Evolutionary conservation across 2,888 invertebrate genomes (phyloP), one percentile per base, ranked within the genome.

Genomic region (Aphodius granarius): DNA sequence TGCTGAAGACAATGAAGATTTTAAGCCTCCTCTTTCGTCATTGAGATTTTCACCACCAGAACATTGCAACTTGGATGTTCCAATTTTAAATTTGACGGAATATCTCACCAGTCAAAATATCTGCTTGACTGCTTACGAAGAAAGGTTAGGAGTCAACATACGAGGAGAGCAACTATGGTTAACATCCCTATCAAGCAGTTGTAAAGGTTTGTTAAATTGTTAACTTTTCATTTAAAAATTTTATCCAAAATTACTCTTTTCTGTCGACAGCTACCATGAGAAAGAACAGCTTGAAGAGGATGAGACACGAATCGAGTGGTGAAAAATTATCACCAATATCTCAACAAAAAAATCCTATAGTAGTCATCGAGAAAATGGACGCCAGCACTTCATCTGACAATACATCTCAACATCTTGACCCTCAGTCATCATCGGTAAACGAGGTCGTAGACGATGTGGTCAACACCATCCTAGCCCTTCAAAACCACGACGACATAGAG

Each of bases 61-160:
- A 0, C 91, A 90, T 17, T 90, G 91, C 2, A 88, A 90, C 80
- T 91, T 95, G 72, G 92, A 93, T 81, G 85, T 94, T 21, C 94
- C 95, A 0, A 89, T 92, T 65, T 89, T 95, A 17, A 93, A 93
- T 82, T 90, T 94, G 70, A 93, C 93, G 64, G 95, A 95, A 83
- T 93, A 92, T 83, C 88, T 94, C 63, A 94, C 94, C 76, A 93
- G 93, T 81, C 92, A 93, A 82, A 94, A 93, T 82, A 93, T 95
- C 18, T 94, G 94, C 84, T 90, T 95, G 80, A 91, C 91, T 73
- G 92, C 94, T 0, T 94, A 95, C 81, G 91, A 95, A 80, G 92
- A 93, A 83, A 89, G 94, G 63, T 89, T 94, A 82, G 92, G 92
- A 2, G 86, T 90, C 3, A 90, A 89, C 78, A 87, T 88, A 16